Conservation (phyloP, 2,797 vertebrate genomes). For the Hyperoplus immaculatus region DNA sequence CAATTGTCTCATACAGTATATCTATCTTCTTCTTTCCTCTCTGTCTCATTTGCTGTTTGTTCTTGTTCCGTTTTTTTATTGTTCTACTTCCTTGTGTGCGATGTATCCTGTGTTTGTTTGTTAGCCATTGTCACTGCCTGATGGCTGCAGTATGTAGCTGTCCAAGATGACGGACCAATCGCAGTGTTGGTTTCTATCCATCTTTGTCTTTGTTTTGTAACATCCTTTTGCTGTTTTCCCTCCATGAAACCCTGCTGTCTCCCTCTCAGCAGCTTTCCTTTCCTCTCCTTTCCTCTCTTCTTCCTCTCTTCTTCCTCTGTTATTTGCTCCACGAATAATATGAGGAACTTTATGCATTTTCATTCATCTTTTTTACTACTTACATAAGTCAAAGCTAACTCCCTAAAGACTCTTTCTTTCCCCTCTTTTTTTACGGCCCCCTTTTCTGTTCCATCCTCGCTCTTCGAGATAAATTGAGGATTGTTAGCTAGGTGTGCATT, state of each 20-base stretch:
- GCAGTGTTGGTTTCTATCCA: conserved; percentile 14
- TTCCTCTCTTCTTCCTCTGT: conserved; percentile 13
- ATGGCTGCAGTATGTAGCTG: no score
- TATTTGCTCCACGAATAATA: conserved; percentile 39
- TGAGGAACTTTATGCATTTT: conserved; percentile 50
- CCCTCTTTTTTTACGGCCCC: not conserved
- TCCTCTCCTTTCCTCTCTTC: not conserved
- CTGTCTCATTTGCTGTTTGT: conserved; percentile 2
- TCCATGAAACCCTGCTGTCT: conserved; percentile 13
- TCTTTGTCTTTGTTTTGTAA: conserved; percentile 25
- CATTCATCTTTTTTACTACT: conserved; percentile 45
- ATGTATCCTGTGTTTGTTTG: conserved; percentile 20
- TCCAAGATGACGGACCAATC: no score
- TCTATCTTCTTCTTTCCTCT: conserved; percentile 18
- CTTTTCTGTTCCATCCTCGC: conserved; percentile 52
- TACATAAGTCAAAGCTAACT: conserved; percentile 49
- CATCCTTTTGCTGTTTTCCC: conserved; percentile 5
- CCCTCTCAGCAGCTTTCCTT: conserved; percentile 5
- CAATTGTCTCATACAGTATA: conserved; percentile 1
- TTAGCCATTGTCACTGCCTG: conserved; percentile 4
- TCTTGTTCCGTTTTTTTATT: conserved; percentile 28
- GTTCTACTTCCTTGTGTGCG: conserved; percentile 26
- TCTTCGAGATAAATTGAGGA: conserved; percentile 35
- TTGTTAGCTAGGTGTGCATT: conserved; percentile 52
- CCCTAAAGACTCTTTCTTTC: conserved; percentile 42